Evolutionary conservation across 1,140 invertebrate species (phyloP), one percentile per base, ranked within the genome.

Genomic region (Andricus grossulariae): DNA sequence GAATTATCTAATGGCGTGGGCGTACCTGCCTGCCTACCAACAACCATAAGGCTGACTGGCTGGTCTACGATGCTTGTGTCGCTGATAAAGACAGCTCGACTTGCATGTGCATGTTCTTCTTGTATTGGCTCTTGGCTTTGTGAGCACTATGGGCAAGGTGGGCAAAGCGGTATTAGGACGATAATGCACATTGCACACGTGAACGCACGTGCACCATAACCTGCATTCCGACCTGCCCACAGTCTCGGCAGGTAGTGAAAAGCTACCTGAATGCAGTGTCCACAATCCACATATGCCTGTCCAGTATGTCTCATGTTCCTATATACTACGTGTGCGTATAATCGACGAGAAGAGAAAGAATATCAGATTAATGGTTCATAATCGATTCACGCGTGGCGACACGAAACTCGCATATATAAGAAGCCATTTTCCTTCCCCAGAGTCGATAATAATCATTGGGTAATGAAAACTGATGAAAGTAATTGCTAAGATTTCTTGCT

Each of bases 151-250:
- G 39, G 39, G 39, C 39, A 78, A 76, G 71, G 77, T 74, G 71
- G 77, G 74, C 75, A 45, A 45, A 45, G 80, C 82, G 79, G 83
- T 84, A 84, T 86, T 85, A 77, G 83, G 78, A 86, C 80, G 82
- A 84, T 84, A 83, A 86, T 80, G 54, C 32, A 32, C 49, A 32
- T 80, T 79, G 77, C 79, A 81, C 80, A 81, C 81, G 78, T 78
- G 80, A 76, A 75, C 78, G 82, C 82, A 83, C 82, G 82, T 83
- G 82, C 80, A 81, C 76, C 75, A 77, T 73, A 77, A 78, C 81
- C 79, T 80, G 81, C 83, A 86, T 86, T 85, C 85, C 85, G 45
- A 74, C 21, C 85, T 83, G 76, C 85, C 85, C 85, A 86, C 85
- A 84, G 78, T 21, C 79, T 55, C 81, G 84, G 80, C 85, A 85